Percentiles rank a stretch among this genome's conserved stretches.
Evolutionary conservation across 2,888 invertebrate genomes (phyloP).

Genomic region (Desoria tigrina): DNA sequence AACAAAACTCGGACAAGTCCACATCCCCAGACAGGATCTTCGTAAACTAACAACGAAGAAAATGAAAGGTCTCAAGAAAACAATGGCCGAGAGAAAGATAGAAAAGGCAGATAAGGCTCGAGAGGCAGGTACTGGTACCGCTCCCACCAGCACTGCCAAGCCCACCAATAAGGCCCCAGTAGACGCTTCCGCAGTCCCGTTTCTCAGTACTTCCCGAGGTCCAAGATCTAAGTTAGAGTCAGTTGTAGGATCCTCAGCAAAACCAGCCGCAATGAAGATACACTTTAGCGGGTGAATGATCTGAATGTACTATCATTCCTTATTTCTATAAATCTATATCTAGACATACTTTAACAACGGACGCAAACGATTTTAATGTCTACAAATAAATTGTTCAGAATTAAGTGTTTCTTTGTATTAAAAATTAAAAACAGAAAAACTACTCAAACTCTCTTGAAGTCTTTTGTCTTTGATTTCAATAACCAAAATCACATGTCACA

Average conservation of each 20-base stretch:
- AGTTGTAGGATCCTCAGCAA: conserved; percentile 23
- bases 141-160: conserved; percentile 22
- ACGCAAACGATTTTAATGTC: too few species aligned
- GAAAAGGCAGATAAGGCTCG: conserved; percentile 44
- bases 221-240: conserved; percentile 25
- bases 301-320: too few species aligned
- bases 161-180: background rate
- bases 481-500: too few species aligned
- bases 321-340: too few species aligned
- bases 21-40: conserved; percentile 87
- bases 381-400: too few species aligned
- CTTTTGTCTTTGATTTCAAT: too few species aligned
- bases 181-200: conserved; percentile 5
- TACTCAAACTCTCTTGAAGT: too few species aligned
- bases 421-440: too few species aligned
- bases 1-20: conserved; percentile 84
- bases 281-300: conserved; percentile 26
- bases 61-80: conserved; percentile 83
- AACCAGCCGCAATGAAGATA: conserved; percentile 25
- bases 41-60: conserved; percentile 82
- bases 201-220: conserved; percentile 38
- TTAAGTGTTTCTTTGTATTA: too few species aligned
- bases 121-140: conserved; percentile 16
- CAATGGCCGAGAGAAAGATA: conserved; percentile 48
- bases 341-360: too few species aligned